Percentiles rank a stretch among this genome's conserved stretches.
Evolutionary conservation across 2,888 invertebrate species (phyloP).

Genomic region (Diplolepis rosae): DNA sequence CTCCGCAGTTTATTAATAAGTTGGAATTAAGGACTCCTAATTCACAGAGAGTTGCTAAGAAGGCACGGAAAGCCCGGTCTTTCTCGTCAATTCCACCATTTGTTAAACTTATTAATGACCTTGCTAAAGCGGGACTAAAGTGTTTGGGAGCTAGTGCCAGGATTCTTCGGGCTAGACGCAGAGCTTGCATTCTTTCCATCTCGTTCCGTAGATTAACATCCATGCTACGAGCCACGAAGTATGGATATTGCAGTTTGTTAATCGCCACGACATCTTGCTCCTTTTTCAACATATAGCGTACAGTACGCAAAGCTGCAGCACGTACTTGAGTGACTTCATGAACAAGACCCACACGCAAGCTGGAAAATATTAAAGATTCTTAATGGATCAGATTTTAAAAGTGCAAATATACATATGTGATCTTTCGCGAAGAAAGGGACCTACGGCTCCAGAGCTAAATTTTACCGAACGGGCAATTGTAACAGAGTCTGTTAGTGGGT

Average conservation of each 20-base stretch:
- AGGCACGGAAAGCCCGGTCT: constrained; percentile 88
- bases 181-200: constrained; percentile 92
- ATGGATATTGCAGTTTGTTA: constrained; percentile 88
- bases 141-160: constrained; percentile 79
- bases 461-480: too few relatives aligned
- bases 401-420: too few relatives aligned
- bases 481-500: too few relatives aligned
- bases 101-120: constrained; percentile 88
- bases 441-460: too few relatives aligned
- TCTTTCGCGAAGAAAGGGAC: too few relatives aligned
- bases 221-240: constrained; percentile 89
- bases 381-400: background rate
- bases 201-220: constrained; percentile 94
- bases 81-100: constrained; percentile 86
- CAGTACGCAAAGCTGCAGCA: constrained; percentile 89
- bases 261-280: constrained; percentile 86
- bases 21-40: constrained; percentile 90
- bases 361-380: constrained; percentile 71
- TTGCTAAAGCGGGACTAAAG: constrained; percentile 85
- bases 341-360: constrained; percentile 88
- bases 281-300: constrained; percentile 87
- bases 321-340: constrained; percentile 93
- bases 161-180: constrained; percentile 87
- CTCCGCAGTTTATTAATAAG: constrained; percentile 86
- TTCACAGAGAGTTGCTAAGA: constrained; percentile 91